These are phyloP conservation scores for Lonchura striata DNA, from an alignment of 2,113 vertebrate species.

Conservation along the genomic window DNA sequence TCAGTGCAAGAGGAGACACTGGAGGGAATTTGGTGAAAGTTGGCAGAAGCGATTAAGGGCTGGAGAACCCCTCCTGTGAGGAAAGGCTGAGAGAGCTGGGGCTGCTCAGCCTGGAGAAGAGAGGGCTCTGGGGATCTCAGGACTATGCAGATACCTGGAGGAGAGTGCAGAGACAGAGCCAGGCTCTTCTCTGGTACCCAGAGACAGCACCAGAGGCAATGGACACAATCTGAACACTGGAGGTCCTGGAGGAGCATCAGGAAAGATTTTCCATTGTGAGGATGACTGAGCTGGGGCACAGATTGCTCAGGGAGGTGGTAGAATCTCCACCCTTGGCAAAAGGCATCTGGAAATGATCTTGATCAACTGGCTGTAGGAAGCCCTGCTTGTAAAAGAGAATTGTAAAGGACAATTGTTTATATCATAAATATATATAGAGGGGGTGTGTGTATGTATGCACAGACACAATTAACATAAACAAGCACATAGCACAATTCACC, in stretches of 20 bases:
- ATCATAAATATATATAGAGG: no score
- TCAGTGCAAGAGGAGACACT: background rate
- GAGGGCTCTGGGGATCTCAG: background rate
- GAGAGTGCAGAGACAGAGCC: background rate
- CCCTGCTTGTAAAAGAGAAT: background rate
- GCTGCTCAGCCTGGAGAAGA: background rate
- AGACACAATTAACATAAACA: background rate
- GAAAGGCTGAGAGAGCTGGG: background rate
- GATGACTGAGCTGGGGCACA: background rate
- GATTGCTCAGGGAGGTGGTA: background rate
- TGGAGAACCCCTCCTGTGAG: background rate
- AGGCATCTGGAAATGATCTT: background rate
- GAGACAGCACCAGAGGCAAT: background rate
- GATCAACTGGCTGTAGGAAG: background rate
- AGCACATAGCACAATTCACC: background rate
- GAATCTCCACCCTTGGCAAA: background rate
- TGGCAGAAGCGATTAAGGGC: background rate
- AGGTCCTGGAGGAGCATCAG: background rate
- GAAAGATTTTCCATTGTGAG: background rate
- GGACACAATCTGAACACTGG: background rate
- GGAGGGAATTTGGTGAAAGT: background rate
- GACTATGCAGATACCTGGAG: background rate
- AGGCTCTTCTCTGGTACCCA: background rate
- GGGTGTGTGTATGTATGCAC: background rate
- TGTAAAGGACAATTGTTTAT: background rate